These are phyloP conservation scores for Alaudala cheleensis DNA, from an alignment of 2,113 vertebrate species.

Conservation along the genomic window DNA sequence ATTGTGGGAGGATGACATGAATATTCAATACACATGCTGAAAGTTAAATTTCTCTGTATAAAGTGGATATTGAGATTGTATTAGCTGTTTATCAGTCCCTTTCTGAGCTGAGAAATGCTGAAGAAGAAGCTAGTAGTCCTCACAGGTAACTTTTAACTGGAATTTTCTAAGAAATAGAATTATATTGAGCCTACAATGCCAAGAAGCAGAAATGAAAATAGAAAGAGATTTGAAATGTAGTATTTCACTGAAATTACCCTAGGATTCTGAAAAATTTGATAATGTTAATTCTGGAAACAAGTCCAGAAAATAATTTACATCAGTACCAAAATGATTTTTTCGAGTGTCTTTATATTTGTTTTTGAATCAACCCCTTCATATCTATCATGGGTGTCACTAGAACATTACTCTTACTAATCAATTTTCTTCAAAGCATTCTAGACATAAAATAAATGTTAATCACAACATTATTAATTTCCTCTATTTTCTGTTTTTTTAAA, in stretches of 20 bases:
- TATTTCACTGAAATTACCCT: background rate
- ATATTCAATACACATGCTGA: background rate
- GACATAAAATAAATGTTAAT: background rate
- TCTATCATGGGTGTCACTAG: background rate
- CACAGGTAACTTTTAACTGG: background rate
- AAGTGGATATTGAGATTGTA: background rate
- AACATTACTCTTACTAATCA: background rate
- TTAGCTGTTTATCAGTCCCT: background rate
- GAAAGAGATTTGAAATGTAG: background rate
- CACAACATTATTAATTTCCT: background rate
- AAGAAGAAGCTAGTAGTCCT: background rate
- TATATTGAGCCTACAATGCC: background rate
- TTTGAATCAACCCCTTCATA: background rate
- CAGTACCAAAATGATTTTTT: background rate
- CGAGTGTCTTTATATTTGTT: background rate
- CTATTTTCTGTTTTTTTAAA: background rate
- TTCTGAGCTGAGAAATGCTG: background rate
- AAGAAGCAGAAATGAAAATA: background rate
- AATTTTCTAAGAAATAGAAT: background rate
- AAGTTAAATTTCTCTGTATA: background rate
- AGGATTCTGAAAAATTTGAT: background rate
- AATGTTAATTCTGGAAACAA: background rate
- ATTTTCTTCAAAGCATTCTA: background rate
- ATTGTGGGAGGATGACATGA: background rate
- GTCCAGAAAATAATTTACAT: background rate